phyloP scores from a whole-genome alignment of 2,888 invertebrate species.

The Cryptophagus acutangulus region DNA sequence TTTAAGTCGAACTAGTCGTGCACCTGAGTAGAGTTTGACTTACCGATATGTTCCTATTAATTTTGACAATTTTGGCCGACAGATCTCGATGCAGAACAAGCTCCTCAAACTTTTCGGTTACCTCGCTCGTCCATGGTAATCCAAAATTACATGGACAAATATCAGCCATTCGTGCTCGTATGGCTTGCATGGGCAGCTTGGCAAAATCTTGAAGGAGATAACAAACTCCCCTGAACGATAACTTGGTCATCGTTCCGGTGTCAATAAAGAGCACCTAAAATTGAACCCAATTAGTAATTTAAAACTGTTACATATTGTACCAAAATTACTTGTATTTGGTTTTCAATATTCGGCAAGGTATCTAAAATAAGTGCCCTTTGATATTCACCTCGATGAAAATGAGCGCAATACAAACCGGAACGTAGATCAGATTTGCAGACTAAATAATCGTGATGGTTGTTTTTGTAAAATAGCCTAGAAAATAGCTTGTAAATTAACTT shows the following conservation, averaged over 20 bases:
- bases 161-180: constrained; percentile 51
- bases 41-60: constrained; percentile 34
- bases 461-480: constrained; percentile 26
- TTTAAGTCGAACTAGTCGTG: too few relatives aligned
- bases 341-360: constrained; percentile 43
- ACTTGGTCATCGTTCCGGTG: constrained; percentile 54
- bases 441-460: constrained; percentile 16
- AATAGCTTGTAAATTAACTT: too few relatives aligned
- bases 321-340: constrained; percentile 50
- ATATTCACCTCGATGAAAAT: constrained; percentile 50
- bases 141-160: constrained; percentile 44
- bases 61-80: constrained; percentile 43
- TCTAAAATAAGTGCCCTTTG: constrained; percentile 52
- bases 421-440: constrained; percentile 26
- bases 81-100: constrained; percentile 44
- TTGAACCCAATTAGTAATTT: too few relatives aligned
- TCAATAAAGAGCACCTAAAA: constrained; percentile 55
- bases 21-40: not conserved
- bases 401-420: constrained; percentile 50
- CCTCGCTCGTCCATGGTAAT: constrained; percentile 46
- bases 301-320: too few relatives aligned
- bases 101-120: constrained; percentile 45
- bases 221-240: constrained; percentile 37
- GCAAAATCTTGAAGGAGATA: constrained; percentile 48
- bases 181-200: constrained; percentile 51